These are phyloP conservation scores for Ochropleura plecta DNA, from an alignment of 2,888 invertebrate species.

Conservation along the genomic window DNA sequence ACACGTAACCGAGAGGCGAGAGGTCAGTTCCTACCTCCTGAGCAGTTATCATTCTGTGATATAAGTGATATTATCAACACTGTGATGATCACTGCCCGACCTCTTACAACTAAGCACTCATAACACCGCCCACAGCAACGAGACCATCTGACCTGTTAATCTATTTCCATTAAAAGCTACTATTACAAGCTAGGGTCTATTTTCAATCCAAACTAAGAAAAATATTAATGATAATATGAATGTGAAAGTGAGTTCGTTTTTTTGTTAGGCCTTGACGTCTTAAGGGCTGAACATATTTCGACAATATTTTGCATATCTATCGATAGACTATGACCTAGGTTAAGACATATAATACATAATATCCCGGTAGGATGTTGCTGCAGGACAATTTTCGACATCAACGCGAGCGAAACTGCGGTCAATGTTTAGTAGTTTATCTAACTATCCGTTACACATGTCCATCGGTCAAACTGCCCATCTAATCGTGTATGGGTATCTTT, in stretches of 20 bases:
- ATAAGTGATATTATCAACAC: background rate
- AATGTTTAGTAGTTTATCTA: slow-evolving; percentile 20
- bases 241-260: slow-evolving; percentile 5
- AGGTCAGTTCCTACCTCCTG: slow-evolving; percentile 11
- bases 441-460: slow-evolving; percentile 29
- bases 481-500: slow-evolving; percentile 53
- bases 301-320: background rate
- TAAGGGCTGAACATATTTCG: background rate
- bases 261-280: background rate
- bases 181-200: background rate
- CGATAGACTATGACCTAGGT: background rate
- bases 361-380: background rate
- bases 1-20: slow-evolving; percentile 22
- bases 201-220: background rate
- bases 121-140: slow-evolving; percentile 22
- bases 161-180: slow-evolving; percentile 8
- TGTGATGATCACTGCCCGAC: background rate
- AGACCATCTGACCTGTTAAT: slow-evolving; percentile 5
- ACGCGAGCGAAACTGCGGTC: background rate
- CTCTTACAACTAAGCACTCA: background rate
- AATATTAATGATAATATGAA: background rate
- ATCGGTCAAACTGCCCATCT: slow-evolving; percentile 23
- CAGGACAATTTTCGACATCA: background rate
- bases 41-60: background rate
- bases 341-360: background rate